These are phyloP conservation scores for Drosophila bipectinata DNA, from an alignment of 1,140 invertebrate genomes.

Conservation along the genomic window DNA sequence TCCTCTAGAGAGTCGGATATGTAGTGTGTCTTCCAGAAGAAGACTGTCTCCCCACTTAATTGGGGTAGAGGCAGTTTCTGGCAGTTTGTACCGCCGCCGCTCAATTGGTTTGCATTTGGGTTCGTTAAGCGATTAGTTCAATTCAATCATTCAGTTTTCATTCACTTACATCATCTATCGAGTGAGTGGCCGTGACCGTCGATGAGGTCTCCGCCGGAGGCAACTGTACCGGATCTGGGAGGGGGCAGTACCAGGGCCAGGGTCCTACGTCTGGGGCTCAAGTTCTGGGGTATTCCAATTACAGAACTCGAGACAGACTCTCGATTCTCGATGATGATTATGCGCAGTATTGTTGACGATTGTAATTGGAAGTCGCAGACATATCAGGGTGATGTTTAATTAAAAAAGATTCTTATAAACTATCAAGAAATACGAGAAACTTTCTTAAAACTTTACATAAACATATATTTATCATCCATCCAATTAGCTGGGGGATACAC, in stretches of 20 bases:
- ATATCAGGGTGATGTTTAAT: too few species aligned
- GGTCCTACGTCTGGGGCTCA: background rate
- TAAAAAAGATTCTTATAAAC: background rate
- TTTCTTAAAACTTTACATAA: background rate
- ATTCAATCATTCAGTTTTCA: conserved; percentile 4
- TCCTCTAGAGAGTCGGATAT: conserved; percentile 19
- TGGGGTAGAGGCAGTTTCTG: conserved; percentile 54
- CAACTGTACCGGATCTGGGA: conserved; percentile 20
- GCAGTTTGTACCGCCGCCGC: conserved; percentile 50
- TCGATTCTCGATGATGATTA: background rate
- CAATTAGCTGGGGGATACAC: too few species aligned
- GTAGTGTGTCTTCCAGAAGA: background rate
- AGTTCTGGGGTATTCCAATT: conserved; percentile 5
- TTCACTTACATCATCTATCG: conserved; percentile 40
- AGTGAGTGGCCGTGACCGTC: conserved; percentile 37
- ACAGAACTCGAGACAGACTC: background rate
- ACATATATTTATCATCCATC: too few species aligned
- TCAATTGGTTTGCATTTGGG: conserved; percentile 69
- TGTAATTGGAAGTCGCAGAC: too few species aligned
- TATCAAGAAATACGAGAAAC: background rate
- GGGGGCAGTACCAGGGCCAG: background rate
- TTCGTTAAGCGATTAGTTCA: conserved; percentile 53
- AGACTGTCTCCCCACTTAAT: conserved; percentile 40
- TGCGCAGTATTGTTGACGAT: background rate
- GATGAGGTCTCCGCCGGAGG: conserved; percentile 20